Evolutionary conservation across 2,888 invertebrate species (phyloP).

Genomic region (Tholera decimalis): DNA sequence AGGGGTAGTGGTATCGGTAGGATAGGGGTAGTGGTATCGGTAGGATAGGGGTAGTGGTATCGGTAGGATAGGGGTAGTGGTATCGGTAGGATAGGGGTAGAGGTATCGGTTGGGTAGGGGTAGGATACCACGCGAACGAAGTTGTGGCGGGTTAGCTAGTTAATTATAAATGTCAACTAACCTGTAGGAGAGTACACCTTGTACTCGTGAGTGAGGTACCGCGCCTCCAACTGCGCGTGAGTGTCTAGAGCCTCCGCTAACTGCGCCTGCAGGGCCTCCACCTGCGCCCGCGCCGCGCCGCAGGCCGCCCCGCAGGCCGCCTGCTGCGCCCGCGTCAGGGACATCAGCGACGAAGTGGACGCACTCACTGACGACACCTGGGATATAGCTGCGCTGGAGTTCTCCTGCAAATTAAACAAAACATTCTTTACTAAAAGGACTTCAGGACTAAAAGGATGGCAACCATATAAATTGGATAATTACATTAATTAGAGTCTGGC

Average conservation of each 20-base stretch:
- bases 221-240: slow-evolving; percentile 72
- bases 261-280: slow-evolving; percentile 25
- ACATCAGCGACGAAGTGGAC: slow-evolving; percentile 23
- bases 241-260: slow-evolving; percentile 52
- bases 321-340: not conserved
- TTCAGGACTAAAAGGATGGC: not conserved
- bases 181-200: slow-evolving; percentile 84
- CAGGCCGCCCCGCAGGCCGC: accelerated
- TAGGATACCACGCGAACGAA: too few species aligned
- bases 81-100: too few species aligned
- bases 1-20: too few species aligned
- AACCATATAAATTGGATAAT: too few species aligned
- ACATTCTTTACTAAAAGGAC: not conserved
- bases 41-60: too few species aligned
- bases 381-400: slow-evolving; percentile 49
- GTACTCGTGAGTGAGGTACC: slow-evolving; percentile 78
- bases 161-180: too few species aligned
- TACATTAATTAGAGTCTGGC: too few species aligned
- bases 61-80: too few species aligned
- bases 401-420: slow-evolving; percentile 6
- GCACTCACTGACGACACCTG: slow-evolving; percentile 48
- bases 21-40: too few species aligned
- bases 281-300: slow-evolving; percentile 33
- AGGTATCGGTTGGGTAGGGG: too few species aligned
- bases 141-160: too few species aligned